phyloP scores from a whole-genome alignment of 1,140 invertebrate species.

The Drosophila elegans region DNA sequence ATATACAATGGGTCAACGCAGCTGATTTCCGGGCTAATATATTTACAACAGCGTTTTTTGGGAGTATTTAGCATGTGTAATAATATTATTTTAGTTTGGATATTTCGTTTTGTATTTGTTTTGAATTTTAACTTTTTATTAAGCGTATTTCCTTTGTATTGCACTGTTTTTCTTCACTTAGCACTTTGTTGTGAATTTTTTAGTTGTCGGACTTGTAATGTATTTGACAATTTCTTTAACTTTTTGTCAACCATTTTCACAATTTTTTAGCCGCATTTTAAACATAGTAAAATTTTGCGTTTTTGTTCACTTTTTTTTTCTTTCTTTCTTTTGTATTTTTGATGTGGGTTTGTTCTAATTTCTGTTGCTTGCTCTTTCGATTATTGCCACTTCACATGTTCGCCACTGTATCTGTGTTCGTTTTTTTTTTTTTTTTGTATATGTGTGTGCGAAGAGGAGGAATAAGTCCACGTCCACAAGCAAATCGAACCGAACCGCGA shows the following conservation, averaged over 20 bases:
- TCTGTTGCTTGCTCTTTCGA: slow-evolving; percentile 68
- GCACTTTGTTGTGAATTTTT: slow-evolving; percentile 18
- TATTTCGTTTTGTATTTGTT: slow-evolving; percentile 54
- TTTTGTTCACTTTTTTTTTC: slow-evolving; percentile 28
- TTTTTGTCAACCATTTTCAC: slow-evolving; percentile 80
- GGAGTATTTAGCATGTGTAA: slow-evolving; percentile 29
- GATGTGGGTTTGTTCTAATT: slow-evolving; percentile 69
- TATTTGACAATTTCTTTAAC: slow-evolving; percentile 43
- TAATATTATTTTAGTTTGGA: slow-evolving; percentile 28
- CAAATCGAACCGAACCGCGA: slow-evolving; percentile 61
- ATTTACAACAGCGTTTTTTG: slow-evolving; percentile 75
- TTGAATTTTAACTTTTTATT: slow-evolving; percentile 80
- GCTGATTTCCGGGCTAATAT: slow-evolving; percentile 50
- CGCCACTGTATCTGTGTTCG: slow-evolving; percentile 17
- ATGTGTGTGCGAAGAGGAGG: slow-evolving; percentile 30
- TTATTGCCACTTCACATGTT: slow-evolving; percentile 62
- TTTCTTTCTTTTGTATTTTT: slow-evolving; percentile 48
- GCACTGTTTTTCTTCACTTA: slow-evolving; percentile 57
- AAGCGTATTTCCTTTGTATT: slow-evolving; percentile 73
- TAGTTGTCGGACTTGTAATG: slow-evolving; percentile 34
- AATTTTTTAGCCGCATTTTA: slow-evolving; percentile 75
- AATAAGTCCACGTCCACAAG: slow-evolving; percentile 70
- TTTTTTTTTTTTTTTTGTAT: slow-evolving; percentile 8
- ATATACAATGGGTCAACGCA: slow-evolving; percentile 47
- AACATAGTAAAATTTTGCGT: slow-evolving; percentile 27